Conservation (phyloP, 2,888 invertebrate species). For the Polydesmus complanatus region DNA sequence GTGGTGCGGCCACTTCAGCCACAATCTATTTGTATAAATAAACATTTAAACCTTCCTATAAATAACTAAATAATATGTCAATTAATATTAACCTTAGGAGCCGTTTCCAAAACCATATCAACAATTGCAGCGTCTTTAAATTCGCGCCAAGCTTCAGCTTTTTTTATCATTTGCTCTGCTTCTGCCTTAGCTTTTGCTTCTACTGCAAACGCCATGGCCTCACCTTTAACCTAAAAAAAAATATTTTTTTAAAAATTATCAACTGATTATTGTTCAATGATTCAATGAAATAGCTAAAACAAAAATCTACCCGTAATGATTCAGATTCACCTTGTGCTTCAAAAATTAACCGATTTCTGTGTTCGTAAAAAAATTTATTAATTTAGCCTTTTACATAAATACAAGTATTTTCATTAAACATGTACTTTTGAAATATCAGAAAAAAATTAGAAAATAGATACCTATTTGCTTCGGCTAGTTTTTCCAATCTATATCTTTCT, state of each 20-base stretch:
- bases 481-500: constrained; percentile 78
- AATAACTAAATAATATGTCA: not conserved
- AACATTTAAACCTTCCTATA: not conserved
- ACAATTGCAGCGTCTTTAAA: constrained; percentile 91
- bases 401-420: not conserved
- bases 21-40: constrained; percentile 51
- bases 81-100: constrained; percentile 64
- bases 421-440: not conserved
- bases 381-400: not conserved
- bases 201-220: constrained; percentile 68
- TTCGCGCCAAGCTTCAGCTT: constrained; percentile 92
- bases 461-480: constrained; percentile 84
- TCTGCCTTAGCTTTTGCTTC: constrained; percentile 90
- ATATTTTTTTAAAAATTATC: constrained; percentile 43
- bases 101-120: constrained; percentile 87
- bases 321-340: constrained; percentile 94
- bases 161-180: constrained; percentile 92
- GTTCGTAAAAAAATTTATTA: constrained; percentile 9
- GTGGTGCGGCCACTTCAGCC: constrained; percentile 88
- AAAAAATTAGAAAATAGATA: too few species aligned
- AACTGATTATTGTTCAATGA: not conserved
- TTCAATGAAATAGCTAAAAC: not conserved
- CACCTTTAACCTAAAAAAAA: constrained; percentile 48
- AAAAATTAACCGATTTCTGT: constrained; percentile 56
- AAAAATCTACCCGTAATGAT: constrained; percentile 49